phyloP scores from a whole-genome alignment of 2,797 vertebrate genomes.

The Eurystomus glaucurus region DNA sequence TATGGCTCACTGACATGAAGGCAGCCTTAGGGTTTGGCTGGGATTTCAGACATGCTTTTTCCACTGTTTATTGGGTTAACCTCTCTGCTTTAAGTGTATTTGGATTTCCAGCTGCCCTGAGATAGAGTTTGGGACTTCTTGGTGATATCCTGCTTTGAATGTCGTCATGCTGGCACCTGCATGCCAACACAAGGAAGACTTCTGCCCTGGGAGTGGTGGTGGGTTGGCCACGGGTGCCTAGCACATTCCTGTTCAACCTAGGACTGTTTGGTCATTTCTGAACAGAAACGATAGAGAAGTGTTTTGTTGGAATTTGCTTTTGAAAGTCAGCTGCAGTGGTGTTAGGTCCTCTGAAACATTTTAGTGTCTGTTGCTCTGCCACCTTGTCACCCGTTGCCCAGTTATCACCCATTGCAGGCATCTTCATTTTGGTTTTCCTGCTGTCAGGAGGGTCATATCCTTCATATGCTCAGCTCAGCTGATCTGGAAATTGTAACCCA shows the following conservation, averaged over 20 bases:
- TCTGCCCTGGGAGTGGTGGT: neutral
- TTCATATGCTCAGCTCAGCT: neutral
- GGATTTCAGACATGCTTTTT: rapidly evolving
- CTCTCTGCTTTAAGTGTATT: neutral
- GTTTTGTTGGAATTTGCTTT: neutral
- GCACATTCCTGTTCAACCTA: neutral
- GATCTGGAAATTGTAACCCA: neutral
- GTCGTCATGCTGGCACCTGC: neutral
- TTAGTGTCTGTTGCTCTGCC: neutral
- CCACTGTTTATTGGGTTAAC: neutral
- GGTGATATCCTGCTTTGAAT: neutral
- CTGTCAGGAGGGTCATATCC: neutral
- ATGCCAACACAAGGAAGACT: neutral
- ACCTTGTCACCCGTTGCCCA: rapidly evolving
- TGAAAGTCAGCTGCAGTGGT: neutral
- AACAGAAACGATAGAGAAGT: neutral
- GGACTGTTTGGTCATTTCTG: neutral
- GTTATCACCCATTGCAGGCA: neutral
- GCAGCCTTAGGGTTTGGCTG: neutral
- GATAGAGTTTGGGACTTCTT: neutral
- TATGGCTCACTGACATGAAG: neutral
- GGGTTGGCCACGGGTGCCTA: neutral
- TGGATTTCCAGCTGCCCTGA: neutral
- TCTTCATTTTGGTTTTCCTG: neutral
- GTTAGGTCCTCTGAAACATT: neutral